Evolutionary conservation across 1,140 invertebrate genomes (phyloP), one percentile per base, ranked within the genome.

Genomic region (Pinna nobilis): DNA sequence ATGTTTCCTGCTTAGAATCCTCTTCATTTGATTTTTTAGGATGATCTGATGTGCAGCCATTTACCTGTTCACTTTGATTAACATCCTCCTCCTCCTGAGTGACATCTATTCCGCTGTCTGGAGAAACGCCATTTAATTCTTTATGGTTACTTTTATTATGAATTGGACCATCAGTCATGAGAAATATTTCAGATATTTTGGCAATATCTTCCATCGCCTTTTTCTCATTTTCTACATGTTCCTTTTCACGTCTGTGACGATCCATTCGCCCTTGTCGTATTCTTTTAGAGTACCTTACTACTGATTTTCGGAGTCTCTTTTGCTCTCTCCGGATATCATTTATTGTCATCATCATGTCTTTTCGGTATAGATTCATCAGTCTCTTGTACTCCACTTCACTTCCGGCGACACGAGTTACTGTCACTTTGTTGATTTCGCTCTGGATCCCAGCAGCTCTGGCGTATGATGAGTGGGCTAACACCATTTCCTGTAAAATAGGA

Each of bases 361-460:
- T 69, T 33, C 67, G 63, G 37, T 80, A 77, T 11, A 74, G 55
- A 57, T 80, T 75, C 35, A 80, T 70, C 30, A 70, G 61, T 32
- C 76, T 60, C 32, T 71, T 71, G 44, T 70, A 80, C 65, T 75
- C 67, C 0, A 78, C 74, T 47, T 82, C 78, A 66, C 70, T 64
- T 35, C 74, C 70, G 15, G 78, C 81, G n/a, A 82, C 76, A n/a
- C 78, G 57, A 9, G 76, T 78, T 32, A 82, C 74, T 9, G 81
- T 80, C 6, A 80, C 66, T 23, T 79, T 76, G 55, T 75, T 80
- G 37, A 78, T 64, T 47, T 82, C 81, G 44, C 81, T 82, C 57
- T 82, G 81, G 25, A 78, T 53, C 11, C 80, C 80, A 9, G 74
- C 74, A 1, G 76, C 77, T 7, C 74, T 60, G 30, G 80, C 76